Base-by-base conservation (phyloP, 2,113 vertebrate species). In the Cinclus mexicanus region DNA sequence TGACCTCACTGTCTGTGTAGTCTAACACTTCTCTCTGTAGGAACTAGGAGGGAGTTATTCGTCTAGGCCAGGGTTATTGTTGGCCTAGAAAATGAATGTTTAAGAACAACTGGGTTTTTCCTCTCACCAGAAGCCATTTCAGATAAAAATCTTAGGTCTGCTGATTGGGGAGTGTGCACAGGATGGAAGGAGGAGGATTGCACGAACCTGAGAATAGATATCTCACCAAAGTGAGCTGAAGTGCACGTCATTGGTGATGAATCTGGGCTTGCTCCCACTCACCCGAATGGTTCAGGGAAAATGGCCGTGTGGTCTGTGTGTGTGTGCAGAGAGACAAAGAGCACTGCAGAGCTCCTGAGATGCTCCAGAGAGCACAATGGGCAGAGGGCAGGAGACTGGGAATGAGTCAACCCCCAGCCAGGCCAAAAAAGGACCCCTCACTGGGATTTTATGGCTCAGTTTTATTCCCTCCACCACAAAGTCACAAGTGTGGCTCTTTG, bases 1-100 rank as follows among this genome's bases (percentile, higher is more conserved):
- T 97, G 97, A 98, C 97, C 97, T 98, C 97, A 95, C 97, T 96
- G 93, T 97, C 97, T 98, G 94, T 87, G 91, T 97, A 97, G 97
- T 96, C 74, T 59, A 94, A 92, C 89, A 95, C 95, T 69, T 67
- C 41, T 64, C 92, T 95, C 93, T 10, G 91, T 96, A 95, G 86
- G 97, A 88, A 96, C 89, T 39, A 76, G 94, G 89, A 95, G 87
- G 89, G 92, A 94, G 94, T 89, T 88, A 86, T 77, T 94, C 46
- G 89, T 97, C 95, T 96, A 96, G 83, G 74, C 90, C 81, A 14
- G 83, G 91, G 95, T 96, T 98, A 97, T 90, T 96, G 90, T 96
- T 97, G 97, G 97, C 97, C 95, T 94, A 60, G 87, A 95, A 92
- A 94, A 95, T 53, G 74, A 72, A 93, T 95, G 89, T 92, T 96